Conservation (phyloP, 2,113 vertebrate species). For the Aleadryas rufinucha region DNA sequence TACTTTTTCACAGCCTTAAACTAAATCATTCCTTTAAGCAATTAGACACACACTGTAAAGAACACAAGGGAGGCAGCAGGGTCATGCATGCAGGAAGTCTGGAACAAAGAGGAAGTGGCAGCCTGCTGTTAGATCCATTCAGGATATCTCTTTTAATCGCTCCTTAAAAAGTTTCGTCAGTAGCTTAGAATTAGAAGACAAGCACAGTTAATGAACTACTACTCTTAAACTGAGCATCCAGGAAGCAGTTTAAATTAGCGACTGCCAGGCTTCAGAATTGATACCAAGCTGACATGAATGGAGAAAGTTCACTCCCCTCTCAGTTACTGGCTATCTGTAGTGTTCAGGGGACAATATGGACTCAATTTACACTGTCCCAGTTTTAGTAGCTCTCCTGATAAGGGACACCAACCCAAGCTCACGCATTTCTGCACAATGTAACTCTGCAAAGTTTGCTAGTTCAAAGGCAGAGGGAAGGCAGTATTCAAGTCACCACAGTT, state of each 20-base stretch:
- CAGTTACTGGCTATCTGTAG: background rate
- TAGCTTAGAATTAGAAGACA: background rate
- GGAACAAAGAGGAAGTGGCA: background rate
- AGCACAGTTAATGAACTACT: background rate
- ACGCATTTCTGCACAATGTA: rapidly evolving
- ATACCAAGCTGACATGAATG: background rate
- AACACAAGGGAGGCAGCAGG: background rate
- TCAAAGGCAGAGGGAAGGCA: background rate
- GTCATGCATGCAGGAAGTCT: background rate
- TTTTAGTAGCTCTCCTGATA: background rate
- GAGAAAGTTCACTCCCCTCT: background rate
- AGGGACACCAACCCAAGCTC: background rate
- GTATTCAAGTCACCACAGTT: background rate
- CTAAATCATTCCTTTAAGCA: background rate
- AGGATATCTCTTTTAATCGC: background rate
- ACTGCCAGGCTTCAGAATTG: background rate
- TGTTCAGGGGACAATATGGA: background rate
- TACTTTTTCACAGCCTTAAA: background rate
- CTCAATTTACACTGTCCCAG: background rate
- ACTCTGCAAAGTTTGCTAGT: background rate
- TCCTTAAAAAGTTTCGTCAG: background rate
- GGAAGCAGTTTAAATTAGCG: background rate
- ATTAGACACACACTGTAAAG: background rate
- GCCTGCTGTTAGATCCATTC: background rate
- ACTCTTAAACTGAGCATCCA: background rate